A percentile compares a stretch with the other conserved stretches of the same genome.
Conservation (phyloP, 2,888 invertebrate genomes). For the Nineta flava region DNA sequence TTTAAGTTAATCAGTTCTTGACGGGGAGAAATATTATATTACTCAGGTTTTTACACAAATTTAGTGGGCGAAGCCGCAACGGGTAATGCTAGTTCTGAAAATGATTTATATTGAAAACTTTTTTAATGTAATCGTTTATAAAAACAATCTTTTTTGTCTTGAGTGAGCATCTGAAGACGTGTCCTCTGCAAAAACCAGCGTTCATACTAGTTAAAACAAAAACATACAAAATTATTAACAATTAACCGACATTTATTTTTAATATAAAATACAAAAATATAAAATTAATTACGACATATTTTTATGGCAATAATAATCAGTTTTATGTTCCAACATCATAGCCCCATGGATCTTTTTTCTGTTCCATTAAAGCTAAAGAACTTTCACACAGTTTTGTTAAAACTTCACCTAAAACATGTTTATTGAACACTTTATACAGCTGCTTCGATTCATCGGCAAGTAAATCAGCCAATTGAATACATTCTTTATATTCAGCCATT, state of each 20-base stretch:
- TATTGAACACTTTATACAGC: constrained; percentile 67
- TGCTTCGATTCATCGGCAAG: constrained; percentile 63
- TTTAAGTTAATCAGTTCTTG: too few species aligned
- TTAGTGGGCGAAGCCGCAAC: too few species aligned
- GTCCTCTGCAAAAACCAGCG: too few species aligned
- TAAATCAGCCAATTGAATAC: constrained; percentile 62
- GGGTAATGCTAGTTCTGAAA: too few species aligned
- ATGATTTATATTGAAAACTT: too few species aligned
- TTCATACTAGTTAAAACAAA: too few species aligned
- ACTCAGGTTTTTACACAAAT: too few species aligned
- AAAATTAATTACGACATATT: background rate
- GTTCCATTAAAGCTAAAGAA: constrained; percentile 55
- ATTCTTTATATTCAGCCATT: constrained; percentile 58
- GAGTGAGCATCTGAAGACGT: too few species aligned
- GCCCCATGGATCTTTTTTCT: constrained; percentile 72
- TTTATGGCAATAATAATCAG: background rate
- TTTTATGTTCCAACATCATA: constrained; percentile 27
- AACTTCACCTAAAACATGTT: constrained; percentile 59
- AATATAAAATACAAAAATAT: background rate
- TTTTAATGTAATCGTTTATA: too few species aligned
- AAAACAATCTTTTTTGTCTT: too few species aligned
- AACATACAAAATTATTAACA: too few species aligned
- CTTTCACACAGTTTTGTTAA: constrained; percentile 64
- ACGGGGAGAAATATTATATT: too few species aligned
- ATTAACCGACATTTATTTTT: background rate